Conservation (phyloP, 2,797 vertebrate genomes). For the Xyrichtys novacula region DNA sequence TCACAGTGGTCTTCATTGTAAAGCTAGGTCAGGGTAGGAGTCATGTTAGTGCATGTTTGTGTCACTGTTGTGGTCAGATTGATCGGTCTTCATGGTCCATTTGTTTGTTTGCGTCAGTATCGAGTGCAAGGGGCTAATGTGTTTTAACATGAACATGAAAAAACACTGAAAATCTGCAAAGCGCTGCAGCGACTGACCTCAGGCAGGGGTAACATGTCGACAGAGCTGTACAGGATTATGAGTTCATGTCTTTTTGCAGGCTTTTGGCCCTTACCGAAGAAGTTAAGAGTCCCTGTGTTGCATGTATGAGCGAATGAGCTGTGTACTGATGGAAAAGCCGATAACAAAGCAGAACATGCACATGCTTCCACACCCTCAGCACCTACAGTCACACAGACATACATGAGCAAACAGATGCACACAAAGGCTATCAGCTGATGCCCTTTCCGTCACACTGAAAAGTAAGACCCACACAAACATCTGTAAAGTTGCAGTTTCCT, state of each 20-base stretch:
- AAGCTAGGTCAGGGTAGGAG: constrained; percentile 34
- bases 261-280: not conserved
- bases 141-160: not conserved
- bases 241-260: not conserved
- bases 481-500: too few relatives aligned
- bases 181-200: constrained; percentile 21
- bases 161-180: not conserved
- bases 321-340: constrained; percentile 11
- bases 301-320: not conserved
- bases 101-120: constrained; percentile 2
- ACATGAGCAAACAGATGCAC: not conserved
- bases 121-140: not conserved
- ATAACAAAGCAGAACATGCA: not conserved
- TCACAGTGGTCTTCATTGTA: constrained; percentile 8
- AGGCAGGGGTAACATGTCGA: constrained; percentile 3
- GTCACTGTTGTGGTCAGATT: not conserved
- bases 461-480: not conserved
- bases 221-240: not conserved
- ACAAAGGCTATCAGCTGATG: constrained; percentile 16
- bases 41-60: not conserved
- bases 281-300: not conserved
- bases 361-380: not conserved
- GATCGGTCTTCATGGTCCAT: constrained; percentile 5
- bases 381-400: not conserved
- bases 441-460: constrained; percentile 3